Base-by-base conservation (phyloP, 2,888 invertebrate genomes). In the Spodoptera littoralis region DNA sequence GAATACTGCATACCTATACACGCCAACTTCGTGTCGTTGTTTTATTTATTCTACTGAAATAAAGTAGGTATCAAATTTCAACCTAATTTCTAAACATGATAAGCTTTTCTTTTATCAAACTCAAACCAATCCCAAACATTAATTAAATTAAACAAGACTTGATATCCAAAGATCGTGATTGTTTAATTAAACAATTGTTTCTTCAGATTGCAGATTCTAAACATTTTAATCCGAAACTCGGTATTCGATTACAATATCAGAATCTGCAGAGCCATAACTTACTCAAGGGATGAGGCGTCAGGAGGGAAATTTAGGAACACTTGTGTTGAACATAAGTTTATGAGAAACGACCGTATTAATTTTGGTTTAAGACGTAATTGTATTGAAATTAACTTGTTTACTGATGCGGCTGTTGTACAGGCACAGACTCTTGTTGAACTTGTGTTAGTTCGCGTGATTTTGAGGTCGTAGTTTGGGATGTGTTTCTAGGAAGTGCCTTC, bases 301-400 rank as follows among this genome's bases (percentile, higher is more conserved):
- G 60, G 51, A 60, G 49, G 41, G 53, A 50, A 70, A 72, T 72
- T 75, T 64, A 72, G 66, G 59, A 48, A 45, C 58, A 50, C 54
- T 71, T 61, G 58, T 61, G 76, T 69, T 74, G 27, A 59, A 60
- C 44, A 43, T 47, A 75, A 78, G 51, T 67, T 77, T 64, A 65
- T 77, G 80, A 78, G 75, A 51, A 73, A 80, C 66, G 72, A 48
- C 65, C 59, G 49, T 75, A 80, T 78, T 78, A 78, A 78, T 80
- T 72, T 67, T 69, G 61, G 79, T 72, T 80, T 69, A 75, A 27
- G 61, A 65, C 45, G 65, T 69, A 72, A 78, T 78, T 78, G 63
- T 69, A 78, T 60, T 66, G 69, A 63, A 78, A 75, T 80, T 75
- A 80, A 78, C 66, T 67, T 67, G 80, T 68, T 75, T 68, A 52